Evolutionary conservation across 2,888 invertebrate species (phyloP).

Genomic region (Alviniconcha strummeri): DNA sequence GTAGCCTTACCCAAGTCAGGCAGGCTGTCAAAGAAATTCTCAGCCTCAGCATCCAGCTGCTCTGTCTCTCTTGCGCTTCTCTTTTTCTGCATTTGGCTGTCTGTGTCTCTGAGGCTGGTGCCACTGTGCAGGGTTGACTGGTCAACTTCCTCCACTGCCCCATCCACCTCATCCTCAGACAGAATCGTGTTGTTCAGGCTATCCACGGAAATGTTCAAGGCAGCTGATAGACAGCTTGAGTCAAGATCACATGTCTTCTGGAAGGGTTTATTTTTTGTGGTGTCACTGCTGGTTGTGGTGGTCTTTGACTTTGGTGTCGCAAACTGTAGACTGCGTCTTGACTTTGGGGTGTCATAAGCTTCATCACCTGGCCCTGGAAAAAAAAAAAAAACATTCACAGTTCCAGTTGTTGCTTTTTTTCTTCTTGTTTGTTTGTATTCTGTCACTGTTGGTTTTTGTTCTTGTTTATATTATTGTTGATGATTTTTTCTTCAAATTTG

Average conservation of each 20-base stretch:
- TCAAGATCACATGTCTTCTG: constrained; percentile 4
- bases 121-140: neutral
- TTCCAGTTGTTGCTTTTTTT: neutral
- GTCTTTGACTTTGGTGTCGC: constrained; percentile 38
- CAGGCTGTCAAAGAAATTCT: constrained; percentile 27
- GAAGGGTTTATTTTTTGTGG: constrained; percentile 18
- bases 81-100: constrained; percentile 37
- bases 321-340: constrained; percentile 32
- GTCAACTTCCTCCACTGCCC: constrained; percentile 4
- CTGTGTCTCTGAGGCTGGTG: neutral
- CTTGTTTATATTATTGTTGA: neutral
- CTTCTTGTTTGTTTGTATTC: neutral
- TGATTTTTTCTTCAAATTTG: neutral
- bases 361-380: constrained; percentile 21
- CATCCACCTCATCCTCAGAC: constrained; percentile 25
- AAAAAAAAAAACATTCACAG: neutral
- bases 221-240: constrained; percentile 7
- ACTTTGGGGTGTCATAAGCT: constrained; percentile 46
- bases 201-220: neutral
- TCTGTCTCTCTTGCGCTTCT: constrained; percentile 11
- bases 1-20: constrained; percentile 19
- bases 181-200: constrained; percentile 11
- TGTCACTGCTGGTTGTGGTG: constrained; percentile 2
- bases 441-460: neutral
- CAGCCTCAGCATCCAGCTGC: constrained; percentile 32